Conservation (phyloP, 2,888 invertebrate species). For the Stegana nigrithorax region DNA sequence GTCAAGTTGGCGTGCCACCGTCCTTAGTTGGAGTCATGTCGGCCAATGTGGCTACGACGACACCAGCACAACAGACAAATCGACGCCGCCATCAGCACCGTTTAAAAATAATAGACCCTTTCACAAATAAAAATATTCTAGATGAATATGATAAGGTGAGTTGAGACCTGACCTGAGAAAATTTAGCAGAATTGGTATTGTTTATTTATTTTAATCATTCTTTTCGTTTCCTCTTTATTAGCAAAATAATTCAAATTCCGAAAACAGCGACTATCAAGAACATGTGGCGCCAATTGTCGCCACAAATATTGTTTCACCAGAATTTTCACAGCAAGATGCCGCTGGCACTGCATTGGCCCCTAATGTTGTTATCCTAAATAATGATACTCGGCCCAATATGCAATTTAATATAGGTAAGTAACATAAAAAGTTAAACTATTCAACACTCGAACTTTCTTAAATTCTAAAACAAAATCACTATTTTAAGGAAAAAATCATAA, state of each 20-base stretch:
- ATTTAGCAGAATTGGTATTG: too few relatives aligned
- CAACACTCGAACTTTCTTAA: background rate
- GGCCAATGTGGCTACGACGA: constrained; percentile 38
- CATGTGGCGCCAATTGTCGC: constrained; percentile 28
- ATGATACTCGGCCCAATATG: constrained; percentile 33
- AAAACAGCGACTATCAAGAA: constrained; percentile 48
- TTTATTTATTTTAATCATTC: too few relatives aligned
- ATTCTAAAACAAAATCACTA: too few relatives aligned
- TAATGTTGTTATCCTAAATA: constrained; percentile 23
- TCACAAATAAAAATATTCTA: constrained; percentile 67
- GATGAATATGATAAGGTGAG: constrained; percentile 61
- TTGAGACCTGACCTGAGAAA: background rate
- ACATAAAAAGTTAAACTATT: background rate
- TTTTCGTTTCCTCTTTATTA: too few relatives aligned
- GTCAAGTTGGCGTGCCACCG: constrained; percentile 52
- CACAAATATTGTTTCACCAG: constrained; percentile 37
- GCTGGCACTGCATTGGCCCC: constrained; percentile 20
- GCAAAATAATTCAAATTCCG: constrained; percentile 42
- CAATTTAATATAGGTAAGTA: constrained; percentile 43
- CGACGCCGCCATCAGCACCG: constrained; percentile 58
- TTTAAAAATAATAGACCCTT: constrained; percentile 70
- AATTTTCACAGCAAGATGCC: constrained; percentile 37
- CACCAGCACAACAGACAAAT: constrained; percentile 48
- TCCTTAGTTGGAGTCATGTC: constrained; percentile 55
- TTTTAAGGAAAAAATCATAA: too few relatives aligned